Percentiles rank a stretch among this genome's conserved stretches.
Conservation (phyloP, 2,113 vertebrate species). For the Nesoenas mayeri region DNA sequence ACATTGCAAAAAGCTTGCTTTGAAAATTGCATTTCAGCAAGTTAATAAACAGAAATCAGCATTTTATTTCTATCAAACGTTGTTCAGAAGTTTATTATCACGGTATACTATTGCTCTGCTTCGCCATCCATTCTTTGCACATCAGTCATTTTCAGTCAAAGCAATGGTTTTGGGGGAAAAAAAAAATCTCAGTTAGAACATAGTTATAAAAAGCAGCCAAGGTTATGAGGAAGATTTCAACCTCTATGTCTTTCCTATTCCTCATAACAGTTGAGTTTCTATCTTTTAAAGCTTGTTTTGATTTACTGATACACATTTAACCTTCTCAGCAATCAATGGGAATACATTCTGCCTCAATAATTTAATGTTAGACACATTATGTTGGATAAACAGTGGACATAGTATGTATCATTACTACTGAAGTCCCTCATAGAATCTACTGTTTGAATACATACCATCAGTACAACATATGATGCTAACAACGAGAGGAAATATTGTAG, state of each 20-base stretch:
- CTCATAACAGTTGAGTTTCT: slow-evolving; percentile 47
- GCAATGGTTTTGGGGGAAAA: not conserved
- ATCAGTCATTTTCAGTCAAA: not conserved
- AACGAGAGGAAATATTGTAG: not conserved
- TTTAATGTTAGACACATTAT: not conserved
- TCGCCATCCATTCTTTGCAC: not conserved
- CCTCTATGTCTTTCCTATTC: not conserved
- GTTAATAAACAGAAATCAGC: not conserved
- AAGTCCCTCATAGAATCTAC: not conserved
- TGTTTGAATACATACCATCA: not conserved
- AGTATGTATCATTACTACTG: not conserved
- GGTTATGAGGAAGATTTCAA: not conserved
- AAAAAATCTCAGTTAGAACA: not conserved
- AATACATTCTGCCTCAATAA: slow-evolving; percentile 32
- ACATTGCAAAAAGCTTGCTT: not conserved
- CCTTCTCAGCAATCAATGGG: slow-evolving; percentile 45
- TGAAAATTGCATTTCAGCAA: not conserved
- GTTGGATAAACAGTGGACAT: not conserved
- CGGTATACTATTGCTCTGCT: not conserved
- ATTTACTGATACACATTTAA: slow-evolving; percentile 53
- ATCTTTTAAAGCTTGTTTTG: slow-evolving; percentile 50
- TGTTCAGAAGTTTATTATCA: not conserved
- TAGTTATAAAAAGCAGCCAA: not conserved
- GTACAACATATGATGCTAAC: not conserved
- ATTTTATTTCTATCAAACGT: not conserved